Evolutionary conservation across 1,140 invertebrate species (phyloP).

Genomic region (Caenorhabditis latens): DNA sequence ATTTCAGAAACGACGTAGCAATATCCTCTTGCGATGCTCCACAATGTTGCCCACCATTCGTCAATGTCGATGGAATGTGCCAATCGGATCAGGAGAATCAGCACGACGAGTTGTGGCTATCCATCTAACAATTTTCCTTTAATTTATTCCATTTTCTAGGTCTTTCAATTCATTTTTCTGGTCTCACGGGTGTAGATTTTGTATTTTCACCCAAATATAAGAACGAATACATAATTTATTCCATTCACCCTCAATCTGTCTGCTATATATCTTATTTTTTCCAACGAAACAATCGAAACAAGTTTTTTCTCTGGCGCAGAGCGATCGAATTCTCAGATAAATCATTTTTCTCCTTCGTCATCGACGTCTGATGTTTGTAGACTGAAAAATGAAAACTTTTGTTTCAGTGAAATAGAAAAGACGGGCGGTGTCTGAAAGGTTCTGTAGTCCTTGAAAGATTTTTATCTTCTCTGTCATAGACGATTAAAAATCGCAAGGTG

Average conservation of each 20-base stretch:
- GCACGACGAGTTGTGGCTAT: conserved; percentile 26
- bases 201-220: not conserved
- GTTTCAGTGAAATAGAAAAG: too few species aligned
- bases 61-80: conserved; percentile 69
- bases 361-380: too few species aligned
- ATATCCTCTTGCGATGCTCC: conserved; percentile 72
- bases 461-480: too few species aligned
- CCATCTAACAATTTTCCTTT: conserved; percentile 7
- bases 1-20: conserved; percentile 67
- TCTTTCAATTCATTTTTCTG: not conserved
- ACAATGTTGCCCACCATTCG: conserved; percentile 74
- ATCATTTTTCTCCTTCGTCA: not conserved
- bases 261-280: not conserved
- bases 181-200: not conserved
- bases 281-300: not conserved
- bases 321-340: too few species aligned
- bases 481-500: too few species aligned
- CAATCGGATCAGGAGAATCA: conserved; percentile 59
- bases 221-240: too few species aligned
- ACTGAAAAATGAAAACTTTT: too few species aligned
- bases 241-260: too few species aligned
- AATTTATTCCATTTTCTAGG: not conserved
- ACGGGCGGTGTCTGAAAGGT: too few species aligned
- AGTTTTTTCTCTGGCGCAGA: not conserved
- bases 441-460: too few species aligned